Evolutionary conservation across 2,113 vertebrate species (phyloP).

Genomic region (Leuciscus idus): DNA sequence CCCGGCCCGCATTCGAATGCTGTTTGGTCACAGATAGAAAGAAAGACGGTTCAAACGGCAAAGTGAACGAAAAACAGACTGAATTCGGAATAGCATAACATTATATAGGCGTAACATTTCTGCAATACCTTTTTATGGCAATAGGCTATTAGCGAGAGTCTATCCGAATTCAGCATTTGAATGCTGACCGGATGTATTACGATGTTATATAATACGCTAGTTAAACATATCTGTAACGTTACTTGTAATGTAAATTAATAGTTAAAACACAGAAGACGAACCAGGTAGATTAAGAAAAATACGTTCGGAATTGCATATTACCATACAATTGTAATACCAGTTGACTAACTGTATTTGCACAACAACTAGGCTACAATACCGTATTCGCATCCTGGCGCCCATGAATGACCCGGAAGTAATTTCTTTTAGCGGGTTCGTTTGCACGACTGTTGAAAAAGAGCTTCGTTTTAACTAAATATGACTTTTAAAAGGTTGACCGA

Average conservation of each 20-base stretch:
- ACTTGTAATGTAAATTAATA: background rate
- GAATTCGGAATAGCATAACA: background rate
- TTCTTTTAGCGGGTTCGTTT: background rate
- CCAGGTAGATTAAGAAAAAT: background rate
- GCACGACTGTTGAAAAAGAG: background rate
- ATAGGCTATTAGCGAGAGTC: background rate
- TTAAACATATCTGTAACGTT: too few relatives aligned
- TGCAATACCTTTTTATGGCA: background rate
- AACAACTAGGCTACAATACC: background rate
- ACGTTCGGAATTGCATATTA: background rate
- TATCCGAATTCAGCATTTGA: background rate
- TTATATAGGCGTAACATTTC: background rate
- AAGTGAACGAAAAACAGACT: background rate
- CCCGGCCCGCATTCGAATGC: background rate
- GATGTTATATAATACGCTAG: too few relatives aligned
- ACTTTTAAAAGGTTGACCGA: background rate
- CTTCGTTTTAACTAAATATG: background rate
- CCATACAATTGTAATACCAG: background rate
- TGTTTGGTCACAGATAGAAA: background rate
- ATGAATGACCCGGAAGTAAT: background rate
- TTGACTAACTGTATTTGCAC: background rate
- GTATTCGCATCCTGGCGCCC: background rate
- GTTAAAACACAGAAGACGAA: background rate
- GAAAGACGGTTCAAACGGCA: background rate
- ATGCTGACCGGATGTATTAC: background rate